These are phyloP conservation scores for Dicerorhinus sumatrensis DNA, from an alignment of 2,113 vertebrate species.

Conservation along the genomic window DNA sequence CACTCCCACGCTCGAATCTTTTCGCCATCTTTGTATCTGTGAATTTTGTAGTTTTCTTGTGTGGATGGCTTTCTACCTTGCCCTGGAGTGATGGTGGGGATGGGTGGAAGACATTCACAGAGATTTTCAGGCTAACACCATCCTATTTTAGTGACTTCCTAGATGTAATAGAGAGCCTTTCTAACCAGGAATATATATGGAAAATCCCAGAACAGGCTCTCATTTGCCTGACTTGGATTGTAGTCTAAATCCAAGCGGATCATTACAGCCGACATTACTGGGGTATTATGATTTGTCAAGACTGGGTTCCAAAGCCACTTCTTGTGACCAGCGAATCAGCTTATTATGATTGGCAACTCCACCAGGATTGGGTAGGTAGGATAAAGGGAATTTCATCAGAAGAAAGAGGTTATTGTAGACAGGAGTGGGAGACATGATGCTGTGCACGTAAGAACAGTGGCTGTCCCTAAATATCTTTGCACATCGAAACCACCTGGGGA, in stretches of 20 bases:
- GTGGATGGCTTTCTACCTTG: neutral
- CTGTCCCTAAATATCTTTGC: neutral
- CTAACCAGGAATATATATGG: neutral
- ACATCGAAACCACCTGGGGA: neutral
- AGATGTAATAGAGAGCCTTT: neutral
- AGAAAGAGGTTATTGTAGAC: neutral
- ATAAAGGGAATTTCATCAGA: neutral
- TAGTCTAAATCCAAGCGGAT: neutral
- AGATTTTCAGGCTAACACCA: neutral
- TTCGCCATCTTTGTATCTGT: too few relatives aligned
- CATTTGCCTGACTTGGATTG: neutral
- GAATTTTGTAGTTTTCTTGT: neutral
- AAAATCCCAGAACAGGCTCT: neutral
- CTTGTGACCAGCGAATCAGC: neutral
- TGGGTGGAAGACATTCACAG: neutral
- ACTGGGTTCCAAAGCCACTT: neutral
- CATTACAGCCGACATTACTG: neutral
- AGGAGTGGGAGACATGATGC: neutral
- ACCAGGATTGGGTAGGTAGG: neutral
- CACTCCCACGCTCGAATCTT: neutral
- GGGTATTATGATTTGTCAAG: neutral
- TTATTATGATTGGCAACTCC: neutral
- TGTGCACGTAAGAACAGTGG: neutral
- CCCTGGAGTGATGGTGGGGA: neutral
- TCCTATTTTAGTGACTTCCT: neutral